Conservation (phyloP, 2,113 vertebrate species). For the Microtus oregoni region DNA sequence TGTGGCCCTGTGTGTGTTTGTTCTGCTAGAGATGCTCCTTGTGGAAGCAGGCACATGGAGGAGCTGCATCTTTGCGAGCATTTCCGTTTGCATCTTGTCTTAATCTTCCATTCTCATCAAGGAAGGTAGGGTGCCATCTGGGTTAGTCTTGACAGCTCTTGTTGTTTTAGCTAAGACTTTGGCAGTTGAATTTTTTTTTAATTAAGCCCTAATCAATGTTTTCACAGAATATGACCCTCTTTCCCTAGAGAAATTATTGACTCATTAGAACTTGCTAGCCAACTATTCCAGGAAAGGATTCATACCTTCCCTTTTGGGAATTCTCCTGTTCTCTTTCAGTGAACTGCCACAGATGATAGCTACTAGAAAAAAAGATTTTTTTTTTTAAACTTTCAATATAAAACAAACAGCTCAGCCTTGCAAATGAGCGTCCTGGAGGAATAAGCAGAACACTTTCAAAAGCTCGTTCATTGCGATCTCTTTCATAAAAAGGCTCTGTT, state of each 20-base stretch:
- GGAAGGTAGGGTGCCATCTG: slow-evolving; percentile 60
- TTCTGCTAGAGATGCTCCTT: neutral
- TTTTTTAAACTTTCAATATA: slow-evolving; percentile 47
- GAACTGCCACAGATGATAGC: slow-evolving; percentile 33
- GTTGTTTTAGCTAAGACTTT: slow-evolving; percentile 55
- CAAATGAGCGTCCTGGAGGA: slow-evolving; percentile 18
- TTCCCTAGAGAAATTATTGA: slow-evolving; percentile 67
- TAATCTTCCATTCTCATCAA: slow-evolving; percentile 50
- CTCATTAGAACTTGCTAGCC: slow-evolving; percentile 68
- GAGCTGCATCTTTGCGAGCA: neutral
- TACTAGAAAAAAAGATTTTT: neutral
- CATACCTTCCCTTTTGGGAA: slow-evolving; percentile 52
- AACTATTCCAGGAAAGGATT: slow-evolving; percentile 62
- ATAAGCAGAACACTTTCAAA: slow-evolving; percentile 10
- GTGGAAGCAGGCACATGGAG: neutral
- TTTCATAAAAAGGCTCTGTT: slow-evolving; percentile 28
- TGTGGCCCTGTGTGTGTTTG: neutral
- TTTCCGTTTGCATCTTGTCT: slow-evolving; percentile 24
- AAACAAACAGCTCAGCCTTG: slow-evolving; percentile 54
- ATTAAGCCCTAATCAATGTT: slow-evolving; percentile 60
- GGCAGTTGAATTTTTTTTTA: neutral
- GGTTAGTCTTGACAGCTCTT: slow-evolving; percentile 48
- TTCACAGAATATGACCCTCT: slow-evolving; percentile 61
- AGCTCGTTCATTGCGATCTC: neutral
- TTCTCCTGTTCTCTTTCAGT: slow-evolving; percentile 23